These are phyloP conservation scores for Balaeniceps rex DNA, from an alignment of 2,113 vertebrate species.

Conservation along the genomic window DNA sequence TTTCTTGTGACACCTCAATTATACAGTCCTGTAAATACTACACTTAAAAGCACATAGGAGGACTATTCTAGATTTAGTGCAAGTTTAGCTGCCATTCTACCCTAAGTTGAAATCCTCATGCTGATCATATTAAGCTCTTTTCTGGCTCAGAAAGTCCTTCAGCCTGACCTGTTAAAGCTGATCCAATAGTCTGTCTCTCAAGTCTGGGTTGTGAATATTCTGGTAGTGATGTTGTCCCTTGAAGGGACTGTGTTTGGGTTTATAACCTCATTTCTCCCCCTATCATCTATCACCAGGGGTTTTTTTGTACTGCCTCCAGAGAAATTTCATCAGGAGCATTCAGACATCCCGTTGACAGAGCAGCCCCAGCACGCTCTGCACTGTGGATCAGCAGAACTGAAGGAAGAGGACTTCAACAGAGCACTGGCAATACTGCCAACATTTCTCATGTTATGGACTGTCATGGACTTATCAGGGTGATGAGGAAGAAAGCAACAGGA, in stretches of 20 bases:
- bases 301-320: background rate
- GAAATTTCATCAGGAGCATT: background rate
- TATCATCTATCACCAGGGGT: background rate
- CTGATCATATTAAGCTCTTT: background rate
- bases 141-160: background rate
- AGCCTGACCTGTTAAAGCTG: background rate
- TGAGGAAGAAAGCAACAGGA: background rate
- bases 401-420: background rate
- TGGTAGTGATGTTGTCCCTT: background rate
- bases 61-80: background rate
- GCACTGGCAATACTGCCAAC: background rate
- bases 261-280: background rate
- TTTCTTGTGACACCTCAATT: background rate
- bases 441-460: background rate
- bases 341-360: background rate
- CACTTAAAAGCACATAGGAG: background rate
- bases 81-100: background rate
- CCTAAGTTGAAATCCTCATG: background rate
- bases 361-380: background rate
- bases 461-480: background rate
- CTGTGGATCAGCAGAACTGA: background rate
- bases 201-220: background rate
- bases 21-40: background rate
- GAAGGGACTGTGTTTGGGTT: fast-evolving
- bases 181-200: background rate